These are phyloP conservation scores for Pelagia noctiluca DNA, from an alignment of 30 jellyfish, hydroid and myxozoan genomes.

Conservation along the genomic window DNA sequence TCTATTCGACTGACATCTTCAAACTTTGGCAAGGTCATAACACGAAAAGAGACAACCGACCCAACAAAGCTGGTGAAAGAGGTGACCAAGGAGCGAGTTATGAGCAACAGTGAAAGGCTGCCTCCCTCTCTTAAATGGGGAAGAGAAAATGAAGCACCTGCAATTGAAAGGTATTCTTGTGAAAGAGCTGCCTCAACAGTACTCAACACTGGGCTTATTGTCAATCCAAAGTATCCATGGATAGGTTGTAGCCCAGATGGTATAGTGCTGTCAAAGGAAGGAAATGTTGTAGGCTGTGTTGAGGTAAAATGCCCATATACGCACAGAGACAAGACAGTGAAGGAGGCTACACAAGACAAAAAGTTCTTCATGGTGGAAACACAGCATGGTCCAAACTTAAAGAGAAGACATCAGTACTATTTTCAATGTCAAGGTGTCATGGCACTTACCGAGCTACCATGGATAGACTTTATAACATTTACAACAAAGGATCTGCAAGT, in stretches of 20 bases:
- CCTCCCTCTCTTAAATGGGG: conserved; percentile 32
- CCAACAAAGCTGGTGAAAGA: neutral
- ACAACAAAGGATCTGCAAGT: too few relatives aligned
- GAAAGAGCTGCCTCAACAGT: neutral
- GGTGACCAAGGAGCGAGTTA: neutral
- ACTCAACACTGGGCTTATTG: neutral
- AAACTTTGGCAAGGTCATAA: neutral
- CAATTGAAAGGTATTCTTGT: conserved; percentile 9
- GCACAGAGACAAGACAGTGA: neutral
- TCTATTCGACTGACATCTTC: neutral
- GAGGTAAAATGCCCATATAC: too few relatives aligned
- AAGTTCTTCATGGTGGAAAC: neutral
- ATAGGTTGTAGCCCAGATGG: too few relatives aligned
- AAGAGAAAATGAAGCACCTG: conserved; percentile 7
- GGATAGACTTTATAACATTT: too few relatives aligned
- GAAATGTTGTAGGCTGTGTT: too few relatives aligned
- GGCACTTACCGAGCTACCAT: too few relatives aligned
- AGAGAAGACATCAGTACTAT: too few relatives aligned
- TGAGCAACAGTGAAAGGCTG: neutral
- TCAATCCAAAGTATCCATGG: too few relatives aligned
- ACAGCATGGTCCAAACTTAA: neutral
- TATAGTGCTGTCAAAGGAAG: too few relatives aligned
- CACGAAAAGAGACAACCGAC: neutral
- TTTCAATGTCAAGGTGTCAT: too few relatives aligned
- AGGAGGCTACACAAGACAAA: conserved; percentile 13